phyloP scores from a whole-genome alignment of 2,797 vertebrate genomes.

The Hipposideros larvatus region DNA sequence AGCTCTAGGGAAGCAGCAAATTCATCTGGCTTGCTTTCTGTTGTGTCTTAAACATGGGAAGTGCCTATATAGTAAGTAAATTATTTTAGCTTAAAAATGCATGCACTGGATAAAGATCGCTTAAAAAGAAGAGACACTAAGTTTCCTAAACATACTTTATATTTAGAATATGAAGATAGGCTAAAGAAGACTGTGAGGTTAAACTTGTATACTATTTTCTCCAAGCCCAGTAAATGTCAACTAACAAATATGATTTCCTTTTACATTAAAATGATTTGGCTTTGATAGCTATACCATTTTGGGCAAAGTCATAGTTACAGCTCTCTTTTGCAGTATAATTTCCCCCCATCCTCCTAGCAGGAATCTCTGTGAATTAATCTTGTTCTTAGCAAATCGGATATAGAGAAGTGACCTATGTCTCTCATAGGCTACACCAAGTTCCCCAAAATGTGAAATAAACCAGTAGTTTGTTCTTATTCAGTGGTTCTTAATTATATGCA shows the following conservation, averaged over 20 bases:
- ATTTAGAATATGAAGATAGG: conserved; percentile 37
- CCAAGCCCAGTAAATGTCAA: neutral
- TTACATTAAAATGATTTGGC: conserved; percentile 12
- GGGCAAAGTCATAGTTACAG: neutral
- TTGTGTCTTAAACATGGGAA: neutral
- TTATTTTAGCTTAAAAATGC: neutral
- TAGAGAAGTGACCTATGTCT: neutral
- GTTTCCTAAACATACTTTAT: neutral
- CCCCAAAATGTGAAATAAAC: neutral
- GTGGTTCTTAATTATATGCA: conserved; percentile 26
- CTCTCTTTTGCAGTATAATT: neutral
- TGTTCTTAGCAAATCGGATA: neutral
- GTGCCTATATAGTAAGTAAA: neutral
- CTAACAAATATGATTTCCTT: conserved; percentile 2
- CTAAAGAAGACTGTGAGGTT: conserved; percentile 20
- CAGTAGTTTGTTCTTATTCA: conserved; percentile 30
- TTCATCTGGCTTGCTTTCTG: conserved; percentile 24
- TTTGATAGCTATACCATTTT: neutral
- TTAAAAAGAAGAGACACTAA: conserved; percentile 1
- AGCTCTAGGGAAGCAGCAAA: neutral
- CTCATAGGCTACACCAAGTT: conserved; percentile 16
- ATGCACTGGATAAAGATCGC: neutral
- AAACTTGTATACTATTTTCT: neutral
- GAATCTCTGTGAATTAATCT: conserved; percentile 23
- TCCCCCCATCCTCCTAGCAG: neutral